These are phyloP conservation scores for Castor canadensis DNA, from an alignment of 2,113 vertebrate species.

Conservation along the genomic window DNA sequence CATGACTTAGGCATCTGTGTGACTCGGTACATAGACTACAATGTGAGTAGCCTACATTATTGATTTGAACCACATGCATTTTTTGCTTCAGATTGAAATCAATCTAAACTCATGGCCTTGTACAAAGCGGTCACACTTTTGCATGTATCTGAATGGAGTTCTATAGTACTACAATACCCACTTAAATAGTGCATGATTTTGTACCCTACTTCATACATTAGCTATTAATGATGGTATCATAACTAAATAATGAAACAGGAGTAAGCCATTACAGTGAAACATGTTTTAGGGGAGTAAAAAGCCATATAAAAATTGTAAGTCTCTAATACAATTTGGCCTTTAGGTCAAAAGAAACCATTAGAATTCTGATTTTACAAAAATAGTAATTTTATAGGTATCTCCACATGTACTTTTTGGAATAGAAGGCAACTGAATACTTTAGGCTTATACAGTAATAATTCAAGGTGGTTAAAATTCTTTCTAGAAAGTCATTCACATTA, in stretches of 20 bases:
- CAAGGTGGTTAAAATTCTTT: constrained; percentile 36
- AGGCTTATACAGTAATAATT: not conserved
- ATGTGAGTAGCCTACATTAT: not conserved
- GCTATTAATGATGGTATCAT: not conserved
- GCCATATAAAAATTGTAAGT: not conserved
- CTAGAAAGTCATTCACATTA: not conserved
- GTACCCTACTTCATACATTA: not conserved
- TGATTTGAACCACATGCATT: not conserved
- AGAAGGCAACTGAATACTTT: no score
- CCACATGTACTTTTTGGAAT: no score
- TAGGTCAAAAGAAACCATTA: not conserved
- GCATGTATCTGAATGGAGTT: not conserved
- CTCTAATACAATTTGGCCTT: constrained; percentile 19
- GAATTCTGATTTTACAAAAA: constrained; percentile 25
- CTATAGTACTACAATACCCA: not conserved
- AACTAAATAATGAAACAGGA: not conserved
- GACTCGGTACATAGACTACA: constrained; percentile 14
- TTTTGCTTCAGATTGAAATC: not conserved
- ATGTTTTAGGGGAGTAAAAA: not conserved
- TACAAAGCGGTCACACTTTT: not conserved
- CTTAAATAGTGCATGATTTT: not conserved
- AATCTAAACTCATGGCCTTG: not conserved
- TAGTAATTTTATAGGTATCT: not conserved
- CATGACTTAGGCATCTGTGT: not conserved
- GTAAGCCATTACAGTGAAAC: not conserved